phyloP scores from a whole-genome alignment of 2,888 invertebrate genomes.

The Laspeyria flexula region DNA sequence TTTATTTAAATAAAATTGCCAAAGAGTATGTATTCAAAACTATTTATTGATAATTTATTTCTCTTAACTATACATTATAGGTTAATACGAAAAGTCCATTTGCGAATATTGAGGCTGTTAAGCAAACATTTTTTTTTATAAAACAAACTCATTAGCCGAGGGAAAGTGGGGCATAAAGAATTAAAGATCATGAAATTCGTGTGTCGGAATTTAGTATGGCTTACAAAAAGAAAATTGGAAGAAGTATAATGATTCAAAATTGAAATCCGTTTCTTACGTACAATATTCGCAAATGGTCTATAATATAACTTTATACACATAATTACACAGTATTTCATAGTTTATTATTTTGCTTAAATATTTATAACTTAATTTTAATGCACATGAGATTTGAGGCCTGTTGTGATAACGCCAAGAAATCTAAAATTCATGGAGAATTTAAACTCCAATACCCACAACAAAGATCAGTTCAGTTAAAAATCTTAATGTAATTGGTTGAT shows the following conservation, averaged over 20 bases:
- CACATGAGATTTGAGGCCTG: background rate
- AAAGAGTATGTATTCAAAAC: conserved; percentile 34
- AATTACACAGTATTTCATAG: conserved; percentile 36
- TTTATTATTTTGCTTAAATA: conserved; percentile 32
- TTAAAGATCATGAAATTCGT: too few relatives aligned
- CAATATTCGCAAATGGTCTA: conserved; percentile 20
- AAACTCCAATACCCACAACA: too few relatives aligned
- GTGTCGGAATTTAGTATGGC: too few relatives aligned
- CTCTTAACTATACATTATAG: conserved; percentile 39
- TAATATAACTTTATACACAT: conserved; percentile 35
- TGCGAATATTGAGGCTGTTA: conserved; percentile 21
- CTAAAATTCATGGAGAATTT: too few relatives aligned
- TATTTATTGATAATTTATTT: conserved; percentile 46
- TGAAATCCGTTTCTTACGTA: too few relatives aligned
- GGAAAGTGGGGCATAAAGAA: too few relatives aligned
- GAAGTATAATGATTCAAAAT: too few relatives aligned
- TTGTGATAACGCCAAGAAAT: too few relatives aligned
- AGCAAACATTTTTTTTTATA: background rate
- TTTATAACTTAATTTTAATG: conserved; percentile 19
- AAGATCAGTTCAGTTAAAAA: too few relatives aligned
- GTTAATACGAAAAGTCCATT: conserved; percentile 18
- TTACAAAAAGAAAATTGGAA: too few relatives aligned
- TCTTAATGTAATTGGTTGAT: too few relatives aligned
- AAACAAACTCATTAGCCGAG: too few relatives aligned
- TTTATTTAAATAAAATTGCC: background rate